phyloP scores from a whole-genome alignment of 2,113 vertebrate genomes.

The Danionella cerebrum region DNA sequence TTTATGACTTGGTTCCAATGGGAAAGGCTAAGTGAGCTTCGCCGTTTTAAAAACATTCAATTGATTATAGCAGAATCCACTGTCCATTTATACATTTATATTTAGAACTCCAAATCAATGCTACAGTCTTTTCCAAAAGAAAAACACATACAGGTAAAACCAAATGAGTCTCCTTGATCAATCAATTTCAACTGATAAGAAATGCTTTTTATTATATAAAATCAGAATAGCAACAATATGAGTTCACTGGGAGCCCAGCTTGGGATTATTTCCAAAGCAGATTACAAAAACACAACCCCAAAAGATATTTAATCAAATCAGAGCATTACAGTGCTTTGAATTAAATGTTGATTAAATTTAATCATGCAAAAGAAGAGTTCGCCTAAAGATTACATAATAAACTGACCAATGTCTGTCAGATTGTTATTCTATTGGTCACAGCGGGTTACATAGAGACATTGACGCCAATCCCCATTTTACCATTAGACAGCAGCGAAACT shows the following conservation, averaged over 20 bases:
- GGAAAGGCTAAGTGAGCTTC: too few species aligned
- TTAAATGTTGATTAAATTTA: background rate
- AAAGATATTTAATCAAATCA: background rate
- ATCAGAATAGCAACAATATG: slow-evolving; percentile 43
- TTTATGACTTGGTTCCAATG: too few species aligned
- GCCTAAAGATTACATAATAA: background rate
- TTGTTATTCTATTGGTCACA: background rate
- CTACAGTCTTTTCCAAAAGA: too few species aligned
- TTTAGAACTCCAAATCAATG: too few species aligned
- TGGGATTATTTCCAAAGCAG: slow-evolving; percentile 41
- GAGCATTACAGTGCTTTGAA: background rate
- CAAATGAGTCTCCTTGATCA: too few species aligned
- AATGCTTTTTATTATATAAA: slow-evolving; percentile 2
- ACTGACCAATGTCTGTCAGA: background rate
- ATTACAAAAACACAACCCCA: slow-evolving; percentile 41
- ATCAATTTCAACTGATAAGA: too few species aligned
- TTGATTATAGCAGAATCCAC: too few species aligned
- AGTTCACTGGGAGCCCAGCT: slow-evolving; percentile 41
- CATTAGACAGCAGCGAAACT: background rate
- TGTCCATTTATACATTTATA: too few species aligned
- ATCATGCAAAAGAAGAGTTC: background rate
- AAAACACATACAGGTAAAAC: too few species aligned
- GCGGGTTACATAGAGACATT: background rate
- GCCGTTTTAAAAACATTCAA: too few species aligned
- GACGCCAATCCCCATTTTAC: background rate